Conservation (phyloP, 2,113 vertebrate species). For the Tupaia tana region DNA sequence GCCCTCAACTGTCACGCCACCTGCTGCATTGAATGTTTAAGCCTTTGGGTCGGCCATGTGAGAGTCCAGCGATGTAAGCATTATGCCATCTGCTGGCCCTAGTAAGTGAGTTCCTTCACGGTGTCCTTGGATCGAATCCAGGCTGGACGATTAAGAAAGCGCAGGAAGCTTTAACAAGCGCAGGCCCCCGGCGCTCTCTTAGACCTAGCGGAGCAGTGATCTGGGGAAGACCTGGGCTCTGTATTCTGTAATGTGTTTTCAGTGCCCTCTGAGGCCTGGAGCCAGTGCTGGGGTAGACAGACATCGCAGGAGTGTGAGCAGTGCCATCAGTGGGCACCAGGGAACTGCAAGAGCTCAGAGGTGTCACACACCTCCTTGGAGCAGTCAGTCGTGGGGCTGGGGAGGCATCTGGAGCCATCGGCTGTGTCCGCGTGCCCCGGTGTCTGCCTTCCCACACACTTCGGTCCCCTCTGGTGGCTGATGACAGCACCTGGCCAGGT, state of each 20-base stretch:
- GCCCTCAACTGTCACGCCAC: too few relatives aligned
- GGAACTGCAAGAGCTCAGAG: rapidly evolving
- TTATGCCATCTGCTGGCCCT: too few relatives aligned
- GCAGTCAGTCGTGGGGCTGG: not conserved
- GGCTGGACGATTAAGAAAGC: not conserved
- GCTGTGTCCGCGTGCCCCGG: not conserved
- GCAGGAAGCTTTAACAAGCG: not conserved
- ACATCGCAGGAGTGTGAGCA: too few relatives aligned
- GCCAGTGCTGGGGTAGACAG: not conserved
- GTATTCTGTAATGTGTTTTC: not conserved
- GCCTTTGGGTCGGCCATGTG: too few relatives aligned
- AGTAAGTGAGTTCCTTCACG: not conserved
- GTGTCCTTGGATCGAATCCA: not conserved
- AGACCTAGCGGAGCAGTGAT: not conserved
- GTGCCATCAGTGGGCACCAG: rapidly evolving
- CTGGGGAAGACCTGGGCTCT: not conserved
- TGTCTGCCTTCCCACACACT: not conserved
- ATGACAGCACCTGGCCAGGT: not conserved
- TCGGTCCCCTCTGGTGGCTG: not conserved
- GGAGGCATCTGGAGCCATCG: not conserved
- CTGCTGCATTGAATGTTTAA: too few relatives aligned
- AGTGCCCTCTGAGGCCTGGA: rapidly evolving
- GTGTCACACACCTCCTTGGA: rapidly evolving
- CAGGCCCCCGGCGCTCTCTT: not conserved
- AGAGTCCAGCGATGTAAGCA: too few relatives aligned